Base-by-base conservation (phyloP, 2,113 vertebrate species). In the Syngnathus floridae region DNA sequence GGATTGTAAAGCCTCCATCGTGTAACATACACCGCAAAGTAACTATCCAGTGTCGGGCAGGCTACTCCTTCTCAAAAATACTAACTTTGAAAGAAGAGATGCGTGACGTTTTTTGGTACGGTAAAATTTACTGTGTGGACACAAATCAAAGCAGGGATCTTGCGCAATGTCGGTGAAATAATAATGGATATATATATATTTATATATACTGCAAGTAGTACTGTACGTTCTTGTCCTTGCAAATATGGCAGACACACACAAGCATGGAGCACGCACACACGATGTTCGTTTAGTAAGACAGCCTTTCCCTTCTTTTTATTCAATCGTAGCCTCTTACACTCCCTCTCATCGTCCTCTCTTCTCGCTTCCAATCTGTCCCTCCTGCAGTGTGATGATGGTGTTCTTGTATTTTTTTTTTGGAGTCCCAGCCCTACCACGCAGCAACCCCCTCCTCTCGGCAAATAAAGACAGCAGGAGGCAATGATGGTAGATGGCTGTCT, bases 361-460 rank as follows among this genome's bases (percentile, higher is more conserved):
- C 40, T 35, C 17, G 5, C 52, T 43, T 62, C 12, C 52, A 43
- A 54, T 38, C 7, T 26, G 31, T 58, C 26, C 56, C 66, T 60
- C 72, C 74, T 56, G 49, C 61, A 41, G 70, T 37, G 63, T 46
- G 67, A 77, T 70, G 74, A 70, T 72, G 62, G 71, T 31, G 40
- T 41, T 61, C 2, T 41, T 12, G 1, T 21, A 4, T 58, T 37
- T 37, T 22, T 38, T 12, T 62, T 11, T 60, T 57, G 22, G 54
- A 35, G 35, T 2, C 4, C 13, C n/a, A 35, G 17, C 46, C 11
- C 19, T 5, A 19, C n/a, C 10, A 2, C 38, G 1, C 38, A 13
- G 13, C 60, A 7, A 5, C 38, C 16, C 16, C 51, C 10, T 40
- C 26, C 59, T 31, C 49, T 14, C 31, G 48, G 58, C 57, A 66